phyloP scores from a whole-genome alignment of 2,113 vertebrate species.

The Amphilophus citrinellus region DNA sequence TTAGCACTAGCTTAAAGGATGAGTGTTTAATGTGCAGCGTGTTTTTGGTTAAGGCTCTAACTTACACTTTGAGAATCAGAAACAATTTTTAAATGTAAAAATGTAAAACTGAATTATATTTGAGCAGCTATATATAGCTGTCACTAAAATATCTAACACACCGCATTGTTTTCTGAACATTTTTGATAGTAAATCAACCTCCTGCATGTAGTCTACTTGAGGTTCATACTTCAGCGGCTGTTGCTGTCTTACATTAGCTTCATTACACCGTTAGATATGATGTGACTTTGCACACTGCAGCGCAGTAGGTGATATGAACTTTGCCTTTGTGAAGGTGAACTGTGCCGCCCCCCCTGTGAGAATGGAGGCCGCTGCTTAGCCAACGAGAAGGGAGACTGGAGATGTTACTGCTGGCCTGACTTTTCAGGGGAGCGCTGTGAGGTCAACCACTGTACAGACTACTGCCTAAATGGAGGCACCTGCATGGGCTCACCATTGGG shows the following conservation, averaged over 20 bases:
- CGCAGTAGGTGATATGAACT: constrained; percentile 20
- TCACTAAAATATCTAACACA: neutral
- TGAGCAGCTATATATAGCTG: neutral
- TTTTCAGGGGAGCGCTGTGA: constrained; percentile 96
- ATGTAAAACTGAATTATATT: neutral
- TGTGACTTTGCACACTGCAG: constrained; percentile 18
- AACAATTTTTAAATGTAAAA: neutral
- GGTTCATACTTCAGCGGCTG: neutral
- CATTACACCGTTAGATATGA: neutral
- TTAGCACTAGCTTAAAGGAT: too few relatives aligned
- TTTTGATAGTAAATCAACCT: neutral
- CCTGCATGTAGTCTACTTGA: neutral
- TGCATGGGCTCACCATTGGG: constrained; percentile 92
- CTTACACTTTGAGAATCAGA: too few relatives aligned
- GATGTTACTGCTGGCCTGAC: constrained; percentile 97
- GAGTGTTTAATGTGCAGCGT: too few relatives aligned
- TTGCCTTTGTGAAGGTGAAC: constrained; percentile 84
- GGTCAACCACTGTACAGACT: constrained; percentile 94
- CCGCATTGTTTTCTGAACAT: neutral
- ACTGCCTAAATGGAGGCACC: constrained; percentile 96
- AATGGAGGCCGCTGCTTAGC: constrained; percentile 95
- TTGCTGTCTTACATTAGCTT: neutral
- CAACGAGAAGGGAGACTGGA: constrained; percentile 93
- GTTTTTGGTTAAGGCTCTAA: too few relatives aligned
- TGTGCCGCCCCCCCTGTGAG: constrained; percentile 92